These are phyloP conservation scores for Xyrauchen texanus DNA, from an alignment of 2,113 vertebrate genomes.

Conservation along the genomic window DNA sequence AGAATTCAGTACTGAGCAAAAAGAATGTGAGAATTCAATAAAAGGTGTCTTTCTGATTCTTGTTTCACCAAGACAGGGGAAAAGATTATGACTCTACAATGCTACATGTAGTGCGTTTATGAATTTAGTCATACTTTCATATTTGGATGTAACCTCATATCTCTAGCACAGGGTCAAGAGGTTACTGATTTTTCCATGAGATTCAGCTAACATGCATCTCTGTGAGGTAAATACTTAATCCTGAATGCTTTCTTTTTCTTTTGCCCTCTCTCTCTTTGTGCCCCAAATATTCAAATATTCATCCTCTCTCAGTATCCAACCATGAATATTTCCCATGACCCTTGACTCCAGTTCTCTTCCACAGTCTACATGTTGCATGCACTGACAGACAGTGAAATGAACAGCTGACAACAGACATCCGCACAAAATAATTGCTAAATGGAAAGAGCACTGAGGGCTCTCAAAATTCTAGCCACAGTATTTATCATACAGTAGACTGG, in stretches of 20 bases:
- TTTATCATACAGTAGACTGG: too few species aligned
- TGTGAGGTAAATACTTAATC: neutral
- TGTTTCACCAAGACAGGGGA: constrained; percentile 17
- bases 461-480: neutral
- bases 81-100: neutral
- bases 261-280: neutral
- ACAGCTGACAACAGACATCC: constrained; percentile 34
- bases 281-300: constrained; percentile 2
- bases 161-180: neutral
- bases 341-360: constrained; percentile 17
- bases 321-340: constrained; percentile 59
- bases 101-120: neutral
- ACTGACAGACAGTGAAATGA: constrained; percentile 21
- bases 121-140: neutral
- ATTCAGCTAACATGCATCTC: constrained; percentile 14
- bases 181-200: constrained; percentile 24
- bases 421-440: neutral
- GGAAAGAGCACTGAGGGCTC: neutral
- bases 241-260: neutral
- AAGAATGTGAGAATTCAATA: constrained; percentile 24
- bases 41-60: constrained; percentile 13
- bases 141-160: constrained; percentile 7
- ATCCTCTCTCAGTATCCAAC: constrained; percentile 34
- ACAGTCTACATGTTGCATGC: constrained; percentile 4
- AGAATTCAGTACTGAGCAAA: constrained; percentile 4